phyloP scores from a whole-genome alignment of 2,113 vertebrate genomes.

The Grantiella picta region DNA sequence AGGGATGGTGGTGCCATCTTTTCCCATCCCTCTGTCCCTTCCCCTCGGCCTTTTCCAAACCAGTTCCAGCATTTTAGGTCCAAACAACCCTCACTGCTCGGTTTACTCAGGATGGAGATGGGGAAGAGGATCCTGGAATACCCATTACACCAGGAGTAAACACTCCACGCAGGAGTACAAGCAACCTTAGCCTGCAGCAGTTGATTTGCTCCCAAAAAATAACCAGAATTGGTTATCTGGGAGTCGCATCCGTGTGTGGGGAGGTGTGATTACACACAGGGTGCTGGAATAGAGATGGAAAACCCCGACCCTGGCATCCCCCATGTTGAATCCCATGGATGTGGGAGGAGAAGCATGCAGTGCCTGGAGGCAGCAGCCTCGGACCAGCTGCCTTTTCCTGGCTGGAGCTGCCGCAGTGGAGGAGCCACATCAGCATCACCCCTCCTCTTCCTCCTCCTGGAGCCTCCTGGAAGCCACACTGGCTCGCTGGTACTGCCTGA shows the following conservation, averaged over 20 bases:
- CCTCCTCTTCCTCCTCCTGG: not conserved
- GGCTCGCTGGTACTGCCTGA: not conserved
- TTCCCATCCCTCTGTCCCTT: not conserved
- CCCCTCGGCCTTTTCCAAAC: not conserved
- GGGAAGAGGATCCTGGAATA: not conserved
- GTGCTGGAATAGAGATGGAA: not conserved
- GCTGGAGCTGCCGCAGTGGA: not conserved
- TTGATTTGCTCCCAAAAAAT: not conserved
- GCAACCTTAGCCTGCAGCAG: not conserved
- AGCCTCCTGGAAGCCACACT: not conserved
- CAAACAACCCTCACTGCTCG: not conserved
- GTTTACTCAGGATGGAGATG: not conserved
- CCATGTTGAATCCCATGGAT: not conserved
- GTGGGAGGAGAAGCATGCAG: not conserved
- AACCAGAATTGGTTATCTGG: not conserved
- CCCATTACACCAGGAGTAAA: not conserved
- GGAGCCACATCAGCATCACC: not conserved
- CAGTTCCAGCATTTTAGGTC: not conserved
- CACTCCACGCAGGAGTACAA: rapidly evolving
- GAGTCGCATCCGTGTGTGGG: not conserved
- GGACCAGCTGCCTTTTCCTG: not conserved
- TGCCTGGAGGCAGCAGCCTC: not conserved
- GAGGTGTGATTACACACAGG: not conserved
- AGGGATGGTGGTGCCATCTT: not conserved
- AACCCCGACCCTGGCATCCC: not conserved